Evolutionary conservation across 2,113 vertebrate genomes (phyloP).

Genomic region (Danionella cerebrum): DNA sequence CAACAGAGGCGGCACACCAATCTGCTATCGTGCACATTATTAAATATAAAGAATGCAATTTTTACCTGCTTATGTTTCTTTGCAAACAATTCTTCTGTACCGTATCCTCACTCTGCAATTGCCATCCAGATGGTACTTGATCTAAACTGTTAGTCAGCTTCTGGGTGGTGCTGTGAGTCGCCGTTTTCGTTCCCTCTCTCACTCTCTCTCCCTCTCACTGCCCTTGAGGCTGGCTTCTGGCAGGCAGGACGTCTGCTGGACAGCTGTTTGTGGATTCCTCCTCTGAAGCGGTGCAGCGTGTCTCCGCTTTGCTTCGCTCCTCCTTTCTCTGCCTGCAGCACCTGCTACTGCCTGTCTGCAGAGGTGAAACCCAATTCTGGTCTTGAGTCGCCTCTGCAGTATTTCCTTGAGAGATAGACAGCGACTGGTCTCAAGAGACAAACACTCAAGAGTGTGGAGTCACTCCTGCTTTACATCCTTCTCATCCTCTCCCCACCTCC

Average conservation of each 20-base stretch:
- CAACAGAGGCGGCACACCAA: too few relatives aligned
- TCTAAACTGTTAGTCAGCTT: constrained; percentile 19
- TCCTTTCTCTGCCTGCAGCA: constrained; percentile 47
- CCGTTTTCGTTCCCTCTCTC: constrained; percentile 7
- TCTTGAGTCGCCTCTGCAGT: constrained; percentile 22
- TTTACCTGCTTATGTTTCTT: constrained; percentile 28
- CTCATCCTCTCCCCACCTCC: constrained; percentile 17
- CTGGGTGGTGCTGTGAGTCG: constrained; percentile 18
- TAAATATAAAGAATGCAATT: too few relatives aligned
- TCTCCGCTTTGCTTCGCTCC: constrained; percentile 43
- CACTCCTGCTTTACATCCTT: background rate
- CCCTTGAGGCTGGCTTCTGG: constrained; percentile 36
- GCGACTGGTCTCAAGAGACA: background rate
- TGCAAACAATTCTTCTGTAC: background rate
- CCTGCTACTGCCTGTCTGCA: constrained; percentile 60
- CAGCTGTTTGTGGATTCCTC: constrained; percentile 69
- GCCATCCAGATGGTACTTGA: constrained; percentile 1
- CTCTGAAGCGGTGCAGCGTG: constrained; percentile 53
- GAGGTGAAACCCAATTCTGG: constrained; percentile 16
- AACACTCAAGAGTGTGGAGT: background rate
- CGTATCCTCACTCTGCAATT: background rate
- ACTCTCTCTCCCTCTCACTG: constrained; percentile 9
- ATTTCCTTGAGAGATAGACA: background rate
- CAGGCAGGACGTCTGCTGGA: constrained; percentile 61
- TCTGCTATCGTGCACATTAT: background rate